Conservation (phyloP, 2,888 invertebrate species). For the Thecophora atra region DNA sequence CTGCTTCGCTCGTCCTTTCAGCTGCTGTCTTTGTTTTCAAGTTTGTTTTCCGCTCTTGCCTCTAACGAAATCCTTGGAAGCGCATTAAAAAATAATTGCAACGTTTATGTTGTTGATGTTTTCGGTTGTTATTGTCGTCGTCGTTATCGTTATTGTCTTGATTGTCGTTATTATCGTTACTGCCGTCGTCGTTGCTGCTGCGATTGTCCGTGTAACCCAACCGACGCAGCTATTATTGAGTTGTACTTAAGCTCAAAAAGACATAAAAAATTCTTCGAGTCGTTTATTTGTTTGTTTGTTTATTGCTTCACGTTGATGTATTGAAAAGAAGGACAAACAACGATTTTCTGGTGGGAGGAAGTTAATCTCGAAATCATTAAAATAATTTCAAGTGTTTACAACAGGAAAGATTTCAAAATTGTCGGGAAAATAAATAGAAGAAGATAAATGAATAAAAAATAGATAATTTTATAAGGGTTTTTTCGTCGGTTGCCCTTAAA, state of each 20-base stretch:
- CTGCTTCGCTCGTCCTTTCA: background rate
- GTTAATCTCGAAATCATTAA: background rate
- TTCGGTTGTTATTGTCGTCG: background rate
- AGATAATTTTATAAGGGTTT: background rate
- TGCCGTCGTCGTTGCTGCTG: background rate
- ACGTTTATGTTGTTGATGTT: background rate
- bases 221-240: background rate
- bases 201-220: background rate
- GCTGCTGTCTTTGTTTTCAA: background rate
- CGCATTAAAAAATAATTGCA: conserved; percentile 3
- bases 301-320: too few relatives aligned
- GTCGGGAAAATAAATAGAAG: background rate
- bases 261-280: background rate
- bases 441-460: background rate
- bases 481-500: too few relatives aligned
- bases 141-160: background rate
- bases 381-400: background rate
- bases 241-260: background rate
- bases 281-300: background rate
- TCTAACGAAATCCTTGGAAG: background rate
- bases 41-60: too few relatives aligned
- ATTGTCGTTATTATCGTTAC: conserved; percentile 6
- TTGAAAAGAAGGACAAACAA: too few relatives aligned
- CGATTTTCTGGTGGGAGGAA: background rate
- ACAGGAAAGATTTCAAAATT: background rate